Evolutionary conservation across 2,113 vertebrate species (phyloP).

Genomic region (Anoplopoma fimbria): DNA sequence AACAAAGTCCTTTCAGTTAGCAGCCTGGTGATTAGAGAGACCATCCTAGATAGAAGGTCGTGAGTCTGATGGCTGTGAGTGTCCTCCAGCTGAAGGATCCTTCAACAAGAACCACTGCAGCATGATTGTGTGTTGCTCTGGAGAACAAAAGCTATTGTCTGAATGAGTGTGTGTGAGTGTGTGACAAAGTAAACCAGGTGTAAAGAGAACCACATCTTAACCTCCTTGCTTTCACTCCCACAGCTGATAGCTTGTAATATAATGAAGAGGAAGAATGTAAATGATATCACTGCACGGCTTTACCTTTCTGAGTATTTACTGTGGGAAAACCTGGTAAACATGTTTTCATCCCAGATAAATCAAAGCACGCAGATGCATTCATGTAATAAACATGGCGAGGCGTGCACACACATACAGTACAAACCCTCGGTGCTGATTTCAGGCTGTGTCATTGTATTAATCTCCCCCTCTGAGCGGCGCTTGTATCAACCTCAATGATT

Average conservation of each 20-base stretch:
- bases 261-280: not conserved
- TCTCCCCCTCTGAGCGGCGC: constrained; percentile 5
- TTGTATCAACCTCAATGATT: constrained; percentile 46
- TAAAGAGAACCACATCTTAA: constrained; percentile 3
- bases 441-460: constrained; percentile 23
- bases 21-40: constrained; percentile 28
- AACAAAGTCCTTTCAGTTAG: constrained; percentile 6
- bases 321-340: constrained; percentile 28
- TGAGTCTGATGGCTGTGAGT: constrained; percentile 40
- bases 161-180: not conserved
- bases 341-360: constrained; percentile 33
- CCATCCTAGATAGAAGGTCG: constrained; percentile 51
- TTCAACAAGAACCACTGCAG: constrained; percentile 30
- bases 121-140: constrained; percentile 17
- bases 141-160: not conserved
- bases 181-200: constrained; percentile 29
- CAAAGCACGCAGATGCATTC: constrained; percentile 28
- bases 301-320: constrained; percentile 7
- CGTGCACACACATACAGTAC: constrained; percentile 9
- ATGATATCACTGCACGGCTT: not conserved
- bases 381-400: constrained; percentile 27
- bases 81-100: constrained; percentile 54
- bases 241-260: not conserved
- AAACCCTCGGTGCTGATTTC: constrained; percentile 20
- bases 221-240: not conserved